Percentiles rank a stretch among this genome's conserved stretches.
Conservation (phyloP, 2,888 invertebrate genomes). For the Thelaira solivaga region DNA sequence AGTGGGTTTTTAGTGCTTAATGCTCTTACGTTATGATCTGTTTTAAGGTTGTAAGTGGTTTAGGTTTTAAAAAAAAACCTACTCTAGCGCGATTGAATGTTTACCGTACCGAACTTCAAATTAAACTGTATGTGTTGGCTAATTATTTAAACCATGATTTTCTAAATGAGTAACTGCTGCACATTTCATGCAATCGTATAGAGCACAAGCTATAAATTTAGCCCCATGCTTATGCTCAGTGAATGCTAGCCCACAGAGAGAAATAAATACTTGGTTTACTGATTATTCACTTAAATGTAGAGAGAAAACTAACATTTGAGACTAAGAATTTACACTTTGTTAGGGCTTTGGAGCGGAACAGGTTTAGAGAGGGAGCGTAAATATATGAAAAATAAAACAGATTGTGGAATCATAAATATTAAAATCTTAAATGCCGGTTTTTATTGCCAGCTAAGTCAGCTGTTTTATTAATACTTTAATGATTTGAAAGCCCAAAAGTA, state of each 20-base stretch:
- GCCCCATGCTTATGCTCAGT: not conserved
- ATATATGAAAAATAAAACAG: too few relatives aligned
- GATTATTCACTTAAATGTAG: not conserved
- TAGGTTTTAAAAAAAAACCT: not conserved
- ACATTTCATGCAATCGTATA: constrained; percentile 41
- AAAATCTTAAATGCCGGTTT: constrained; percentile 16
- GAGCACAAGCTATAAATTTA: constrained; percentile 8
- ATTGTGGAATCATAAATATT: too few relatives aligned
- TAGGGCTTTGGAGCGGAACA: constrained; percentile 37
- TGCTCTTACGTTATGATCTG: not conserved
- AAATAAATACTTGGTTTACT: not conserved
- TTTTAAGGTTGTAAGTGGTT: not conserved
- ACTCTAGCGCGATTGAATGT: constrained; percentile 30
- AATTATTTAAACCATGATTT: constrained; percentile 52
- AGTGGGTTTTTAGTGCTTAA: not conserved
- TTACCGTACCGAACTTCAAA: constrained; percentile 57
- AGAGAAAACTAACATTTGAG: not conserved
- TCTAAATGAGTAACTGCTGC: not conserved
- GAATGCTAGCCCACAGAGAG: not conserved
- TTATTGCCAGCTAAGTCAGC: constrained; percentile 20
- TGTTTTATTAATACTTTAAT: constrained; percentile 10
- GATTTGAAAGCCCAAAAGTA: not conserved
- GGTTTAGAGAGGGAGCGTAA: not conserved
- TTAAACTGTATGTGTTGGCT: constrained; percentile 59
- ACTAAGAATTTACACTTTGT: not conserved